Base-by-base conservation (phyloP, 2,888 invertebrate genomes). In the Hyalella azteca region DNA sequence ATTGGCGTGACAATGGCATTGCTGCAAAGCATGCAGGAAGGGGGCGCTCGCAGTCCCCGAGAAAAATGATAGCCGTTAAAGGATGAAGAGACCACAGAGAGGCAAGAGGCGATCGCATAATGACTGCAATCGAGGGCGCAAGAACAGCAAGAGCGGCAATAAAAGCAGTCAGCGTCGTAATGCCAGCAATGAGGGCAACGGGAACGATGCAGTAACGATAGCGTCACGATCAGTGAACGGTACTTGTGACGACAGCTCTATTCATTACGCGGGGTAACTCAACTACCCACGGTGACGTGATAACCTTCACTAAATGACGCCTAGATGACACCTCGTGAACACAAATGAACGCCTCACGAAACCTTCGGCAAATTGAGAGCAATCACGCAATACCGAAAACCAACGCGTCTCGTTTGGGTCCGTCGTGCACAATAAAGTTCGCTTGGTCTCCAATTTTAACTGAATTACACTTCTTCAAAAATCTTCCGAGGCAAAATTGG, bases 121-220 rank as follows among this genome's bases (percentile, higher is more conserved):
- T 66, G 66, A 66, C 66, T 66, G 66, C 36, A 66, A 66, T 66
- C 66, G 39, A 36, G 36, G 19, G 66, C 22, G 36, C 66, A 66
- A 19, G 66, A 66, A 66, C 66, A 66, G 66, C 32, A 66, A 66
- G 39, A 66, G 66, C 66, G n/a, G 66, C 66, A 66, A 66, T 66
- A 66, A 36, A 66, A 36, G 66, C 66, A 29, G 66, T 66, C 36
- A 66, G 66, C 36, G 15, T 19, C 36, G 66, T 66, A 66, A 66
- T 66, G 66, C 32, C 66, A 36, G 66, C 66, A 66, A 66, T 66
- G 66, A 66, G 36, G 66, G 66, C 9, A 36, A 66, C 36, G 66
- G 66, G 36, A 66, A 66, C 39, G 66, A 15, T 36, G 66, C 36
- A 39, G 36, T 66, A 66, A 66, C 66, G 66, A 66, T 66, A 66